Evolutionary conservation across 2,888 invertebrate species (phyloP).

Genomic region (Heliothis peltigera): DNA sequence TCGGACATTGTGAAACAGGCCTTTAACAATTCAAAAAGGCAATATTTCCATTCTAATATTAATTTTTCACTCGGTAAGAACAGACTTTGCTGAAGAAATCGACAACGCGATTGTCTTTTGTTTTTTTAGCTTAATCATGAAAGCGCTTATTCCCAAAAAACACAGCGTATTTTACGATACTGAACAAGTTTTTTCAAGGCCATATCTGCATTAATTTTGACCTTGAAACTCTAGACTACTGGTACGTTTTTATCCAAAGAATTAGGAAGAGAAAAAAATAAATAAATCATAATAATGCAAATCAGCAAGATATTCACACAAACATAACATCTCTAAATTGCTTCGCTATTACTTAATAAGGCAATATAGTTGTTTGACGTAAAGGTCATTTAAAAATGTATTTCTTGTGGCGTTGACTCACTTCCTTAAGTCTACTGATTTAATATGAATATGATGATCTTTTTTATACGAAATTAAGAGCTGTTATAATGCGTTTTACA

Average conservation of each 20-base stretch:
- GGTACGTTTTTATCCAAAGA: background rate
- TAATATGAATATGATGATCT: conserved; percentile 33
- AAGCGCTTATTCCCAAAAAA: no score
- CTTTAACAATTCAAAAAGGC: no score
- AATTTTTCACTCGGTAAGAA: no score
- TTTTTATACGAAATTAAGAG: conserved; percentile 37
- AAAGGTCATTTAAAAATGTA: conserved; percentile 58
- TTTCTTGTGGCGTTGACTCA: conserved; percentile 41
- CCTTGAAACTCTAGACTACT: conserved; percentile 1
- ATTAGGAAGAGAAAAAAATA: background rate
- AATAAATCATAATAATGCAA: background rate
- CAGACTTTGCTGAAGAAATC: no score
- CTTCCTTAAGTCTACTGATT: conserved; percentile 45
- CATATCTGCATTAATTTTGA: background rate
- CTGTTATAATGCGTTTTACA: conserved; percentile 4
- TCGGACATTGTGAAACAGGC: no score
- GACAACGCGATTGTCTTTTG: no score
- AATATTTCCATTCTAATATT: no score
- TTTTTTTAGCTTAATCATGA: no score
- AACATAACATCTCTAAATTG: conserved; percentile 30
- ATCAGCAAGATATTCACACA: conserved; percentile 21
- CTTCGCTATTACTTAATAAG: conserved; percentile 50
- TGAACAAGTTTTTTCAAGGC: background rate
- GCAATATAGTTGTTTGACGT: conserved; percentile 35
- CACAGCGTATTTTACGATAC: background rate